Evolutionary conservation across 2,888 invertebrate genomes (phyloP), one percentile per base, ranked within the genome.

Genomic region (Acanthosoma haemorrhoidale): DNA sequence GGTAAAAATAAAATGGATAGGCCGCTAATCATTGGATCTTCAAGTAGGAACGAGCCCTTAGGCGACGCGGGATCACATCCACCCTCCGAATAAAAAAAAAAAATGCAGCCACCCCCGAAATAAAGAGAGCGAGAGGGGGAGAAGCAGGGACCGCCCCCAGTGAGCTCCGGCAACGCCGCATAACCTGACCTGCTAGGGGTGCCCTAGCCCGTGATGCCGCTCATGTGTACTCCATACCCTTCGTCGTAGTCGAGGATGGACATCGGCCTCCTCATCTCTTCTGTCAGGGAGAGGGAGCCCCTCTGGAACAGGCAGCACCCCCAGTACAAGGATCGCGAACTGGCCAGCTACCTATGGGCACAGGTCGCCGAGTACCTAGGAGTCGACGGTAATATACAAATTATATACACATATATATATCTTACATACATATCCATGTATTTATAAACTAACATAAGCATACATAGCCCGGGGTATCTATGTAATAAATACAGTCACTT

Each of bases 261-360:
- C 38, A 68, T 72, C 15, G 39, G 38, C 34, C 61, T 61, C 18
- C 58, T 72, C 60, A 72, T 72, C 15, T 38, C 61, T 41, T 51
- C 70, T 11, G 72, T 72, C 58, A 60, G 51, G 70, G 68, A 69
- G 15, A 58, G 72, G 16, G 72, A 70, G 31, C 68, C 72, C 36
- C 68, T 72, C 11, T 72, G 72, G 72, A 71, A 72, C 66, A 57
- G 72, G 34, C 66, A 72, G 59, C 72, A 72, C 64, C 70, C 70
- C 4, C 72, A 70, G 36, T 72, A 72, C 43, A 72, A 72, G 41
- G 72, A 71, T 38, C 63, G 72, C 16, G 72, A 72, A n/a, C 64
- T 39, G 13, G 70, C 72, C 0, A 21, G 63, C n/a, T 36, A 41
- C 43, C 68, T 72, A 21, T 72, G 72, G 72, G 57, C 36, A 2